phyloP scores from a whole-genome alignment of 2,888 invertebrate genomes.

The Psylliodes chrysocephalus region DNA sequence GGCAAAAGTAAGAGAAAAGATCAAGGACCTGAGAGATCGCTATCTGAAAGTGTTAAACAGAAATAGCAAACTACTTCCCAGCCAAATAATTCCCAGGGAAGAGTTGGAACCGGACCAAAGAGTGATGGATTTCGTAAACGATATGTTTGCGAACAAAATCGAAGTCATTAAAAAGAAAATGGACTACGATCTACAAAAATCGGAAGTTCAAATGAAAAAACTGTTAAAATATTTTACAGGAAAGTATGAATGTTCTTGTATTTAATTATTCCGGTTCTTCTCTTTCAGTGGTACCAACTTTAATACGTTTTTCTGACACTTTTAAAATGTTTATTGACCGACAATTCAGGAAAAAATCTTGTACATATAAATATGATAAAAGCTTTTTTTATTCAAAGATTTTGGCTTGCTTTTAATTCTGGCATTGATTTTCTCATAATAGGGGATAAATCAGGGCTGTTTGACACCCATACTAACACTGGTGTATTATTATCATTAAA shows the following conservation, averaged over 20 bases:
- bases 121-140: conserved; percentile 71
- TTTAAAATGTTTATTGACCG: no score
- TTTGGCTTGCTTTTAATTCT: no score
- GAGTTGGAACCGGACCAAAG: conserved; percentile 76
- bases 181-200: conserved; percentile 77
- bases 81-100: conserved; percentile 69
- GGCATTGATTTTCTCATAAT: no score
- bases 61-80: conserved; percentile 71
- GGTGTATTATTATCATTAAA: no score
- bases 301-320: no score
- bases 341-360: no score
- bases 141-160: conserved; percentile 70
- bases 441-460: no score
- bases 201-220: conserved; percentile 67
- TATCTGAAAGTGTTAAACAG: conserved; percentile 49
- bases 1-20: conserved; percentile 61
- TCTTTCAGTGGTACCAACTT: no score
- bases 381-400: no score
- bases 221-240: conserved; percentile 37
- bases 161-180: conserved; percentile 73
- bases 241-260: background rate
- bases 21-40: conserved; percentile 69
- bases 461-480: no score
- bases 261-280: no score
- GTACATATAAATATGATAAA: no score